Conservation (phyloP, 2,113 vertebrate species). For the Urocitellus parryii region DNA sequence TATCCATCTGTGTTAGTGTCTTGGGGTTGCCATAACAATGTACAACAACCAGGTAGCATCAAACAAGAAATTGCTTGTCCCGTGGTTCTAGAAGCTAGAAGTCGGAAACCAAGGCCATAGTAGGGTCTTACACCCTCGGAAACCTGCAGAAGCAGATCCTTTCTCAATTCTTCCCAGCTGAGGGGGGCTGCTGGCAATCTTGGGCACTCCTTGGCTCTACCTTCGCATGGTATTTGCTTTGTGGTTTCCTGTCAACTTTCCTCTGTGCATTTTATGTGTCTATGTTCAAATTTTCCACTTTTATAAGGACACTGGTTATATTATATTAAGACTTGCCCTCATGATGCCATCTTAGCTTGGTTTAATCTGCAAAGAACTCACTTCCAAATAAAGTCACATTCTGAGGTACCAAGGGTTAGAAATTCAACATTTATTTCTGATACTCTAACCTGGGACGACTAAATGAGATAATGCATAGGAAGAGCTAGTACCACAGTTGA, state of each 20-base stretch:
- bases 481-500: background rate
- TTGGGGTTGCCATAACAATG: background rate
- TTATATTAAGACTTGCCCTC: background rate
- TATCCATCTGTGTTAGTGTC: rapidly evolving
- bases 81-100: background rate
- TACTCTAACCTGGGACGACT: background rate
- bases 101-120: background rate
- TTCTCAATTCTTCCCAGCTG: background rate
- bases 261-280: background rate
- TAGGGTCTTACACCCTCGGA: background rate
- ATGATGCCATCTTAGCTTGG: background rate
- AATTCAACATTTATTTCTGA: background rate
- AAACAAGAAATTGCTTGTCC: background rate
- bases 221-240: background rate
- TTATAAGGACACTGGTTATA: background rate
- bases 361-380: background rate
- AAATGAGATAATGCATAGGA: background rate
- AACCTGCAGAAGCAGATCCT: too few species aligned
- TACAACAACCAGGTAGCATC: background rate
- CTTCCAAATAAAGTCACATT: background rate
- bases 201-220: background rate
- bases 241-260: background rate
- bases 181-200: background rate
- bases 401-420: background rate
- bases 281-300: background rate